Percentiles rank a stretch among this genome's conserved stretches.
These are phyloP conservation scores for Scyliorhinus canicula DNA, from an alignment of 2,797 vertebrate species.

Conservation along the genomic window DNA sequence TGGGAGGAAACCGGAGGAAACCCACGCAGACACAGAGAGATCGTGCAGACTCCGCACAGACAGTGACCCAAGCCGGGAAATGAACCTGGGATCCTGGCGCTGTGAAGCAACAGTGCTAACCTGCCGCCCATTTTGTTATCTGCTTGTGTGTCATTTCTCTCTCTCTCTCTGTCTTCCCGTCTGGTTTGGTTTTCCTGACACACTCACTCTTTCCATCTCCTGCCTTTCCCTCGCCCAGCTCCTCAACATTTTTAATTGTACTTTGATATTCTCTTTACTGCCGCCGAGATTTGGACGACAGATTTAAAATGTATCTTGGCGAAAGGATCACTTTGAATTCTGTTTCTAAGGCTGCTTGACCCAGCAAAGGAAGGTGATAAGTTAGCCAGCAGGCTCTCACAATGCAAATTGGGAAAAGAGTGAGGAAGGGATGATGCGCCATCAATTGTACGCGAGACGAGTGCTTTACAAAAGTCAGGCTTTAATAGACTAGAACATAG, in stretches of 20 bases:
- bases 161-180: no score
- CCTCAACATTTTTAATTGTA: neutral
- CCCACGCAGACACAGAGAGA: no score
- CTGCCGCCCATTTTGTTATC: no score
- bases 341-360: neutral
- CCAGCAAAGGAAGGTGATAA: neutral
- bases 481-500: no score
- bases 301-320: neutral
- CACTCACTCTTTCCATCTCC: neutral
- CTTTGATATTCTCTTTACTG: neutral
- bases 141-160: neutral
- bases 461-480: no score
- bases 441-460: no score
- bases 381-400: neutral
- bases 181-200: neutral
- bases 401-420: neutral
- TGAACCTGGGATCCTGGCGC: no score
- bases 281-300: neutral
- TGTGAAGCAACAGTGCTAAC: no score
- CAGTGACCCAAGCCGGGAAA: no score
- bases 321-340: neutral
- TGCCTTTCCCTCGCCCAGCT: neutral
- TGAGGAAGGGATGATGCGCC: no score
- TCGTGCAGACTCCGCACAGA: no score
- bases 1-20: no score